These are phyloP conservation scores for Pseudomyrmex flavicornis DNA, from an alignment of 1,140 invertebrate species.

Conservation along the genomic window DNA sequence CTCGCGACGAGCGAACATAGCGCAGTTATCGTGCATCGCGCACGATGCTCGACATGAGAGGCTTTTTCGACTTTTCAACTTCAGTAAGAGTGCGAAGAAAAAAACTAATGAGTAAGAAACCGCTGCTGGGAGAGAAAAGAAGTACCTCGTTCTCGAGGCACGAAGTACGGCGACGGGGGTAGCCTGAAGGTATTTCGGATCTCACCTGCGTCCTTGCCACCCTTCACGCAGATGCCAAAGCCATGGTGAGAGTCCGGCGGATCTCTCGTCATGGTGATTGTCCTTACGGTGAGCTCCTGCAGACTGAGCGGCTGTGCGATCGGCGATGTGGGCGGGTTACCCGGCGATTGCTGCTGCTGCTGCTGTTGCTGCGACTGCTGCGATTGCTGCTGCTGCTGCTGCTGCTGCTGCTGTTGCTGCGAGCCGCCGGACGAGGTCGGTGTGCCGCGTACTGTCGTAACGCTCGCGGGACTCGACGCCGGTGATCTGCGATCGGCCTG, in stretches of 20 bases:
- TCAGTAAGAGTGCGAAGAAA: neutral
- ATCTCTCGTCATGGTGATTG: slow-evolving; percentile 93
- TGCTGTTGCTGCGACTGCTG: slow-evolving; percentile 71
- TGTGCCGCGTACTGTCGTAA: slow-evolving; percentile 78
- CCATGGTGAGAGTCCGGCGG: slow-evolving; percentile 91
- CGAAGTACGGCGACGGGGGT: slow-evolving; percentile 75
- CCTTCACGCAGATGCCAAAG: slow-evolving; percentile 95
- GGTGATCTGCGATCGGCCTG: slow-evolving; percentile 86
- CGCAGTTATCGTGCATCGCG: neutral
- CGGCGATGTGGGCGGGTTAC: slow-evolving; percentile 79
- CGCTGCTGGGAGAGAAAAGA: slow-evolving; percentile 47
- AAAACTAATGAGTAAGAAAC: slow-evolving; percentile 24
- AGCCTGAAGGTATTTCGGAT: slow-evolving; percentile 75
- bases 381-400: slow-evolving; percentile 69
- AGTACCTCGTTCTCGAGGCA: slow-evolving; percentile 75
- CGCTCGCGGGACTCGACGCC: slow-evolving; percentile 90
- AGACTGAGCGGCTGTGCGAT: slow-evolving; percentile 87
- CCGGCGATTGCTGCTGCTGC: slow-evolving; percentile 64
- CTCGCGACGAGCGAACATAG: slow-evolving; percentile 9
- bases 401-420: slow-evolving; percentile 73
- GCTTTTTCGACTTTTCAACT: neutral
- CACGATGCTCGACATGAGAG: slow-evolving; percentile 18
- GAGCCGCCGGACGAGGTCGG: slow-evolving; percentile 72
- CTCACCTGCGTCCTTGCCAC: slow-evolving; percentile 93
- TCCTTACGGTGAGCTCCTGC: slow-evolving; percentile 91